phyloP scores from a whole-genome alignment of 2,113 vertebrate species.

The Anguilla rostrata region DNA sequence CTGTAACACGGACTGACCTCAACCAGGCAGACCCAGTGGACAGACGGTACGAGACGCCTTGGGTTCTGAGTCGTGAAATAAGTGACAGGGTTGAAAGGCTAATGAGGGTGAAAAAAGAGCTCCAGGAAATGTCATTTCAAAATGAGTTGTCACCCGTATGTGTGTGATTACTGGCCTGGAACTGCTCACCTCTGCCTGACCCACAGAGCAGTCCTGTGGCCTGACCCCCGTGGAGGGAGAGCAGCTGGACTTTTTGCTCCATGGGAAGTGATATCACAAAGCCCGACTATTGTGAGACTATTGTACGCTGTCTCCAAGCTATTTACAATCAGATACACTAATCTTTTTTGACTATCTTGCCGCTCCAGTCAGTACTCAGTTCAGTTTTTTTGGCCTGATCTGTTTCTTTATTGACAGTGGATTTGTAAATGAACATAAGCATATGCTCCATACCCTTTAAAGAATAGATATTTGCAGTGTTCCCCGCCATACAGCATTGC shows the following conservation, averaged over 20 bases:
- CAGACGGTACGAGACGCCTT: too few species aligned
- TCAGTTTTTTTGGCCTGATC: too few species aligned
- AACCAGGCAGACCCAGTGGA: background rate
- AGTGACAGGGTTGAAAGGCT: constrained; percentile 11
- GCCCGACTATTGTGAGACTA: background rate
- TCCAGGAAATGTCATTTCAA: constrained; percentile 10
- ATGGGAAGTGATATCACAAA: constrained; percentile 19
- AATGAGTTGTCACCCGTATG: constrained; percentile 34
- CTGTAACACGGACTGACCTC: background rate
- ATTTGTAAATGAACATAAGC: background rate
- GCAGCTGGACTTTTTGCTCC: background rate
- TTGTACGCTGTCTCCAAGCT: background rate
- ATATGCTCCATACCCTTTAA: background rate
- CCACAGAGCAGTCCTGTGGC: too few species aligned
- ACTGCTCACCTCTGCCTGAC: constrained; percentile 29
- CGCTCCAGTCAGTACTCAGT: background rate
- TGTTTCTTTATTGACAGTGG: background rate
- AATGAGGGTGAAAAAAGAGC: background rate
- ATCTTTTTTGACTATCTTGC: background rate
- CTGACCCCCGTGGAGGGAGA: constrained; percentile 17
- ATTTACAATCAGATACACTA: background rate
- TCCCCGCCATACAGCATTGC: background rate
- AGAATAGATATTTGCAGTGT: background rate
- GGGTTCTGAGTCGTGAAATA: constrained; percentile 14
- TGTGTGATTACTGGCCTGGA: constrained; percentile 30